Evolutionary conservation across 2,888 invertebrate species (phyloP).

Genomic region (Eupithecia abbreviata): DNA sequence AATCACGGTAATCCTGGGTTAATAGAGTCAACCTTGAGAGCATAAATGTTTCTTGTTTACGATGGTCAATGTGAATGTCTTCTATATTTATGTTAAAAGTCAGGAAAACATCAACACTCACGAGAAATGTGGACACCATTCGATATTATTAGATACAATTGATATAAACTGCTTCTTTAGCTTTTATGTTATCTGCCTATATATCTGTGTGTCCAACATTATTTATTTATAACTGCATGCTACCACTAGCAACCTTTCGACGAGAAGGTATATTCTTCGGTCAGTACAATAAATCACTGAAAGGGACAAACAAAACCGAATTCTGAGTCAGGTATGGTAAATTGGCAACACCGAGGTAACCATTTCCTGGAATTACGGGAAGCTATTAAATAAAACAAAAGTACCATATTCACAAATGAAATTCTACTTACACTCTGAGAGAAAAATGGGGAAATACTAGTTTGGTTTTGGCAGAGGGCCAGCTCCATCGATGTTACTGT

Average conservation of each 20-base stretch:
- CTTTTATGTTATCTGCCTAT: background rate
- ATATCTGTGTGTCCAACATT: too few species aligned
- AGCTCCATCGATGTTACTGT: conserved; percentile 48
- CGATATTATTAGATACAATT: background rate
- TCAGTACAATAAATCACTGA: background rate
- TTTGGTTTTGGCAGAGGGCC: conserved; percentile 54
- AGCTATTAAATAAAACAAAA: background rate
- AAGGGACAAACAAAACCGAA: background rate
- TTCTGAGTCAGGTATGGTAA: background rate
- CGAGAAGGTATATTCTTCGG: background rate
- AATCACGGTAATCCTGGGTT: conserved; percentile 59
- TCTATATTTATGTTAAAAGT: conserved; percentile 59
- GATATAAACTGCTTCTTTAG: background rate
- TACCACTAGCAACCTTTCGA: background rate
- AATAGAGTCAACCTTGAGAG: conserved; percentile 69
- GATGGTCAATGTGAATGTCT: conserved; percentile 74
- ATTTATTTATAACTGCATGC: background rate
- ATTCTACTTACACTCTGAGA: background rate
- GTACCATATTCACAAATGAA: background rate
- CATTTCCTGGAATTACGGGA: background rate
- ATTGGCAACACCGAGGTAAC: background rate
- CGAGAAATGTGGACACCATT: background rate
- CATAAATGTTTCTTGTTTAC: conserved; percentile 68
- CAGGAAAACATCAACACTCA: conserved; percentile 35
- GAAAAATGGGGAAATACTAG: conserved; percentile 7